Evolutionary conservation across 2,113 vertebrate species (phyloP).

Genomic region (Chrysochloris asiatica): DNA sequence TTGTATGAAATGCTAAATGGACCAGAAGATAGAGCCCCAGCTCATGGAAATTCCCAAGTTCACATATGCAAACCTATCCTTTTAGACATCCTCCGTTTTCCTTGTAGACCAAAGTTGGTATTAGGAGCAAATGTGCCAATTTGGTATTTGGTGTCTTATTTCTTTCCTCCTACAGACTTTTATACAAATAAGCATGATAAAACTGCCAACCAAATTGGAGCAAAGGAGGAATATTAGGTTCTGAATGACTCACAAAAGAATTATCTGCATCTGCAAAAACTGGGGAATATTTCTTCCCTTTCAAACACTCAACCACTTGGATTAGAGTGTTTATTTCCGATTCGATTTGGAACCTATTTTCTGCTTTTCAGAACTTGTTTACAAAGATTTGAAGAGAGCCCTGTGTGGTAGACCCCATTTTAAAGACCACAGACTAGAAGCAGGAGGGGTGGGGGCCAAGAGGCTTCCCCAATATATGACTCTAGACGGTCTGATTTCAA

Average conservation of each 20-base stretch:
- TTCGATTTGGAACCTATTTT: neutral
- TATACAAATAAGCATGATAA: neutral
- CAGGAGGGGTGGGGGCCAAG: too few species aligned
- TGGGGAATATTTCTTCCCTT: neutral
- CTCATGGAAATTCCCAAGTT: neutral
- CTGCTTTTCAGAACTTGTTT: neutral
- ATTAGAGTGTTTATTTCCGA: neutral
- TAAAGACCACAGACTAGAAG: too few species aligned
- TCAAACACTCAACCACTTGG: neutral
- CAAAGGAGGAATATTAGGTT: neutral
- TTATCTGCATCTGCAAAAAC: neutral
- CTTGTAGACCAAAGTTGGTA: neutral
- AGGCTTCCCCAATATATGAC: too few species aligned
- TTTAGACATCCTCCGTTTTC: neutral
- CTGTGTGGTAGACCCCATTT: too few species aligned
- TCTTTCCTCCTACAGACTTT: neutral
- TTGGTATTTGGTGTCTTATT: neutral
- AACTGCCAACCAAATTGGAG: neutral
- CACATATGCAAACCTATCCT: rapidly evolving
- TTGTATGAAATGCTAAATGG: neutral
- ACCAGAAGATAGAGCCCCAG: rapidly evolving
- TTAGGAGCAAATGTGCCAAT: neutral
- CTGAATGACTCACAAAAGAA: neutral
- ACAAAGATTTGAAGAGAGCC: neutral
- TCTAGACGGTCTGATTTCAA: neutral